These are phyloP conservation scores for Anadara kagoshimensis DNA, from an alignment of 1,140 invertebrate species.

Conservation along the genomic window DNA sequence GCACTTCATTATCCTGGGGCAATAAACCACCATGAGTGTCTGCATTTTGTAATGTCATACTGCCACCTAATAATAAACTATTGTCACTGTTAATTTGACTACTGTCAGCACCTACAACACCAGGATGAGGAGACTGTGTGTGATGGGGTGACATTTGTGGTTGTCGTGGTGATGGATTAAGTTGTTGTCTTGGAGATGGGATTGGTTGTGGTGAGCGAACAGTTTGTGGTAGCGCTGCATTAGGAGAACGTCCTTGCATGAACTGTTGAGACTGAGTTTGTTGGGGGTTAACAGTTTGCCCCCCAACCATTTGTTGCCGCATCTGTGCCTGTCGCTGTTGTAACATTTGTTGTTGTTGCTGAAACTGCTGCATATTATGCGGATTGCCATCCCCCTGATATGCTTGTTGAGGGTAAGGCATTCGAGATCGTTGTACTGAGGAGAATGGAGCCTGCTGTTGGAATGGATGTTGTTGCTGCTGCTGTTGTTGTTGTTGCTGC, in stretches of 20 bases:
- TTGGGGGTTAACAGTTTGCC: constrained; percentile 64
- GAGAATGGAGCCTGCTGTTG: too few relatives aligned
- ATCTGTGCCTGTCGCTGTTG: constrained; percentile 72
- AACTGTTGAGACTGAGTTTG: constrained; percentile 73
- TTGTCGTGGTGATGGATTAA: constrained; percentile 67
- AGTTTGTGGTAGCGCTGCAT: constrained; percentile 73
- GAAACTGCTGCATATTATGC: constrained; percentile 63
- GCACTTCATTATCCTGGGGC: constrained; percentile 63
- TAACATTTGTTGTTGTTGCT: constrained; percentile 63
- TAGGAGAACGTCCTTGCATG: constrained; percentile 85
- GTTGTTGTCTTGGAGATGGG: constrained; percentile 82
- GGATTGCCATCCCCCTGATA: too few relatives aligned
- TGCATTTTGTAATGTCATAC: constrained; percentile 46
- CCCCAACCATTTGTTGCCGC: constrained; percentile 64
- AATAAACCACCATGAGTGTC: constrained; percentile 54
- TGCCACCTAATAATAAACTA: constrained; percentile 55
- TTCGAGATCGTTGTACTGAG: constrained; percentile 67
- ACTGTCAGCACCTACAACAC: constrained; percentile 56
- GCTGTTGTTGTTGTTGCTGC: constrained; percentile 61
- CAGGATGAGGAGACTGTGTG: constrained; percentile 65
- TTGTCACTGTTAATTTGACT: constrained; percentile 68
- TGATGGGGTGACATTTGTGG: constrained; percentile 69
- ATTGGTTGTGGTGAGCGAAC: constrained; percentile 85
- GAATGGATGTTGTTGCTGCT: constrained; percentile 54
- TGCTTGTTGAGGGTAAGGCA: constrained; percentile 64